Percentiles rank a stretch among this genome's conserved stretches.
These are phyloP conservation scores for Unio delphinus DNA, from an alignment of 2,888 invertebrate genomes.

Conservation along the genomic window DNA sequence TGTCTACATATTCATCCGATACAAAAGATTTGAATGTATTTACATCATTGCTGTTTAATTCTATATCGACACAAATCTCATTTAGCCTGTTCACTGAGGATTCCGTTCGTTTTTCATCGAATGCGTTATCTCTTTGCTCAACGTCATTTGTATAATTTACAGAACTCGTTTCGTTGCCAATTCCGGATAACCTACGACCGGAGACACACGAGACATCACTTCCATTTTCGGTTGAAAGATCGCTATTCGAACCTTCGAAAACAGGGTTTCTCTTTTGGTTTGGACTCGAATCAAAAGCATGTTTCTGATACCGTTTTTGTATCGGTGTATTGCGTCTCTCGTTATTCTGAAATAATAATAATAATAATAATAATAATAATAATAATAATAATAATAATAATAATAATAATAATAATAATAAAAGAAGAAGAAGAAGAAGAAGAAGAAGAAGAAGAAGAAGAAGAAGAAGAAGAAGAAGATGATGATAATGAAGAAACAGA, in stretches of 20 bases:
- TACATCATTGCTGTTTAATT: constrained; percentile 3
- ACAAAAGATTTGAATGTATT: too few relatives aligned
- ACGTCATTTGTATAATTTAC: not conserved
- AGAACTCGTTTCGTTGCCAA: not conserved
- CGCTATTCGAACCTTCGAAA: constrained; percentile 12
- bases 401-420: too few relatives aligned
- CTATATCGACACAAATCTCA: constrained; percentile 27
- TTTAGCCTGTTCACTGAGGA: constrained; percentile 15
- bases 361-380: too few relatives aligned
- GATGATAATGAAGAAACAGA: not conserved
- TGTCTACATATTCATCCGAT: too few relatives aligned
- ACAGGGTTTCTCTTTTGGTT: constrained; percentile 17
- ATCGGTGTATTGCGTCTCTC: constrained; percentile 7
- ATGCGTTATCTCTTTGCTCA: not conserved
- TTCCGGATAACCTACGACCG: constrained; percentile 1
- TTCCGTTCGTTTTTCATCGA: not conserved
- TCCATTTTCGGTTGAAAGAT: not conserved
- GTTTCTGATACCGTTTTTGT: constrained; percentile 16
- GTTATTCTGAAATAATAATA: constrained; percentile 6
- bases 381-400: too few relatives aligned
- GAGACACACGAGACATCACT: constrained; percentile 1
- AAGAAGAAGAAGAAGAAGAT: constrained; percentile 2
- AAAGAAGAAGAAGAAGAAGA: too few relatives aligned
- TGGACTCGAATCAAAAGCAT: constrained; percentile 7
- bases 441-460: constrained; percentile 1